These are phyloP conservation scores for Lasioglossum albipes DNA, from an alignment of 1,140 invertebrate genomes.

Conservation along the genomic window DNA sequence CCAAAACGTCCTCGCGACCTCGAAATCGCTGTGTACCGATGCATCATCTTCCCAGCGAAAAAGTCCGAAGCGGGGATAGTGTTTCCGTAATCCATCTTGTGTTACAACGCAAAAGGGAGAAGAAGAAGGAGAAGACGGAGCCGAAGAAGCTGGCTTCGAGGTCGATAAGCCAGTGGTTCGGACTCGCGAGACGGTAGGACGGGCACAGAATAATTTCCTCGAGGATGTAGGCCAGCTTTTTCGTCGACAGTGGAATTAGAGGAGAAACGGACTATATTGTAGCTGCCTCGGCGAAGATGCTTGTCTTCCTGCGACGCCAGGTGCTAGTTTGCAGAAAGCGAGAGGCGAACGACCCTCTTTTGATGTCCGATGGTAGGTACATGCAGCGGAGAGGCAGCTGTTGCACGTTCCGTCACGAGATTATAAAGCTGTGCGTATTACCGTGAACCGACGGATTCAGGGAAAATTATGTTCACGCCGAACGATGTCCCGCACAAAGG, in stretches of 20 bases:
- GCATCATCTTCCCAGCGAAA: too few relatives aligned
- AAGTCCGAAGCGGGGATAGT: too few relatives aligned
- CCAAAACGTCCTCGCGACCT: too few relatives aligned
- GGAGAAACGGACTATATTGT: neutral
- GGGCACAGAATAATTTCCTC: neutral
- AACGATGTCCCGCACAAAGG: neutral
- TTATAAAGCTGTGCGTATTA: conserved; percentile 28
- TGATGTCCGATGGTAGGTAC: conserved; percentile 11
- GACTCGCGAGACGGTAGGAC: too few relatives aligned
- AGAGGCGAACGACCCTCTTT: conserved; percentile 23
- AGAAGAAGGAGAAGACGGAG: too few relatives aligned
- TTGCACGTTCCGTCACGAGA: conserved; percentile 44
- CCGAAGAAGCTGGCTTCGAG: too few relatives aligned
- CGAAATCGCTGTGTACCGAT: too few relatives aligned
- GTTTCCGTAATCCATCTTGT: too few relatives aligned
- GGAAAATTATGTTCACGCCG: neutral
- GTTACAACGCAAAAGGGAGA: too few relatives aligned
- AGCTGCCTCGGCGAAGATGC: conserved; percentile 1
- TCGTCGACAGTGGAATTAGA: neutral
- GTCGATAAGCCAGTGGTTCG: too few relatives aligned
- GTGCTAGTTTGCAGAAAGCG: conserved; percentile 24
- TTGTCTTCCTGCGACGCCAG: conserved; percentile 27
- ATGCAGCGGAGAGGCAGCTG: conserved; percentile 42
- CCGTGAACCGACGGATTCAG: conserved; percentile 7
- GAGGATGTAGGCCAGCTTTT: conserved; percentile 2